These are phyloP conservation scores for Ptychoptera albimana DNA, from an alignment of 2,888 invertebrate genomes.

Conservation along the genomic window DNA sequence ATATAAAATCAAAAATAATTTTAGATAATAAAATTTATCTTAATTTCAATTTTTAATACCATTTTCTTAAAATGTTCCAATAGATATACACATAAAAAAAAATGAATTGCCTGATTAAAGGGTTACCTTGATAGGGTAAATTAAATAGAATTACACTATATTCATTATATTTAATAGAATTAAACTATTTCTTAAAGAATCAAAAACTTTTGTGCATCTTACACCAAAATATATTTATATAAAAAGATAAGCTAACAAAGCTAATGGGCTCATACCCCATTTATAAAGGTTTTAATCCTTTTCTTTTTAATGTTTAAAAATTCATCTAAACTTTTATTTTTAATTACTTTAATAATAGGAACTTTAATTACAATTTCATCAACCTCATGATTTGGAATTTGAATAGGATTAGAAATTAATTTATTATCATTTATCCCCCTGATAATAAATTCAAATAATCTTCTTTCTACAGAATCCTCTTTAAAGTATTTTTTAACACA, in stretches of 20 bases:
- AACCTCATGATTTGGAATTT: conserved; percentile 32
- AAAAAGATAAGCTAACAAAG: conserved; percentile 39
- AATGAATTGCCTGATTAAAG: conserved; percentile 38
- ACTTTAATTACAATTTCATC: conserved; percentile 35
- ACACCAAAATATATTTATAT: conserved; percentile 38
- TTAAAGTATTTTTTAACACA: conserved; percentile 44
- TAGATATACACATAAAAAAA: conserved; percentile 15
- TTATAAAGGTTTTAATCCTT: conserved; percentile 17
- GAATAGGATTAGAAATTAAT: conserved; percentile 49
- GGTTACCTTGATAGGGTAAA: conserved; percentile 46
- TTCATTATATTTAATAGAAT: conserved; percentile 38
- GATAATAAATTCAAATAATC: conserved; percentile 34
- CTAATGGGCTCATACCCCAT: conserved; percentile 1
- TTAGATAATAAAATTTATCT: too few relatives aligned
- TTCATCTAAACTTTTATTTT: conserved; percentile 36
- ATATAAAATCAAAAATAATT: too few relatives aligned
- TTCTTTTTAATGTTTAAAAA: conserved; percentile 36
- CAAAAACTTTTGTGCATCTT: conserved; percentile 45
- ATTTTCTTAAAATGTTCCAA: conserved; percentile 16
- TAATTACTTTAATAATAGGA: conserved; percentile 31
- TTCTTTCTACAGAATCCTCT: conserved; percentile 34
- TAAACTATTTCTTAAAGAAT: conserved; percentile 41
- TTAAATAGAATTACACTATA: conserved; percentile 26
- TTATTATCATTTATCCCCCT: conserved; percentile 42
- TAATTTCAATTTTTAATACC: conserved; percentile 15